Percentiles rank a stretch among this genome's conserved stretches.
Conservation (phyloP, 2,888 invertebrate genomes). For the Brassicogethes aeneus region DNA sequence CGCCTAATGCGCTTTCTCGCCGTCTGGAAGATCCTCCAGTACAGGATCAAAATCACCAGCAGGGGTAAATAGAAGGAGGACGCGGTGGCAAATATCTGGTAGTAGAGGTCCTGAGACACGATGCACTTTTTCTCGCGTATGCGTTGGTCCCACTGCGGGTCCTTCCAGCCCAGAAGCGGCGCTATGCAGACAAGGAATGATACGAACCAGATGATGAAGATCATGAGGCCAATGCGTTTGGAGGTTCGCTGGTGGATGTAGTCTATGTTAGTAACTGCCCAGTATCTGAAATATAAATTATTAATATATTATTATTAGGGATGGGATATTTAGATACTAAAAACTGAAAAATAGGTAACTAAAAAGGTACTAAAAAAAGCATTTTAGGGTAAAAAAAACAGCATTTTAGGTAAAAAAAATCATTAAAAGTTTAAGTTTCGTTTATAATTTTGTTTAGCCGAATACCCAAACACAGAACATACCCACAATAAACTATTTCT, state of each 20-base stretch:
- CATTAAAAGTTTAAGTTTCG: too few relatives aligned
- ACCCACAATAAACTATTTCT: too few relatives aligned
- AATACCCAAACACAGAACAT: too few relatives aligned
- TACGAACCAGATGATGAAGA: slow-evolving; percentile 74
- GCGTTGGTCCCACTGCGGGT: slow-evolving; percentile 49
- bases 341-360: too few relatives aligned
- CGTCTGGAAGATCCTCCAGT: slow-evolving; percentile 85
- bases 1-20: slow-evolving; percentile 78
- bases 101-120: slow-evolving; percentile 76
- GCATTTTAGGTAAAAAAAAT: too few relatives aligned
- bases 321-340: too few relatives aligned
- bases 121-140: slow-evolving; percentile 61
- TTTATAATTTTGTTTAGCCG: too few relatives aligned
- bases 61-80: slow-evolving; percentile 89
- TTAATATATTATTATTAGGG: too few relatives aligned
- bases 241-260: slow-evolving; percentile 79
- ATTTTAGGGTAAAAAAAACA: too few relatives aligned
- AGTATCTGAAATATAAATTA: slow-evolving; percentile 54
- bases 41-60: slow-evolving; percentile 76
- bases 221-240: slow-evolving; percentile 69
- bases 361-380: too few relatives aligned
- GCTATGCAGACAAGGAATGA: slow-evolving; percentile 80
- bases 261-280: slow-evolving; percentile 86
- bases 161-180: slow-evolving; percentile 80
- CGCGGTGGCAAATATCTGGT: slow-evolving; percentile 83